Evolutionary conservation across 30 jellyfish, hydroid and myxozoan species (phyloP).

Genomic region (Mastigias papua): DNA sequence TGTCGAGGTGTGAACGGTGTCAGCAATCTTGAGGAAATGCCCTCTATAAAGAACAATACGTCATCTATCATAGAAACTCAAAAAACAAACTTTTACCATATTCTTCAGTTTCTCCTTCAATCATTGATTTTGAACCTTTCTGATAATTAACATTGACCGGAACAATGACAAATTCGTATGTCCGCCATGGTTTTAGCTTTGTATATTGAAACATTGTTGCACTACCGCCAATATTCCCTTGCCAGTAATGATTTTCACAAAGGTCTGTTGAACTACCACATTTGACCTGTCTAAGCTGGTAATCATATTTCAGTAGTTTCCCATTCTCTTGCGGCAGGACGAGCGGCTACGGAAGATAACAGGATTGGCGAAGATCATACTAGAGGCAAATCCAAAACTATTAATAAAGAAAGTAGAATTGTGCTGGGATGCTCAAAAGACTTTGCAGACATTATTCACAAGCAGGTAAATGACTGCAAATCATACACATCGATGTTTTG

Average conservation of each 20-base stretch:
- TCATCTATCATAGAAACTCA: too few relatives aligned
- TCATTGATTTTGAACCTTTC: not conserved
- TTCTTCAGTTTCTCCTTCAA: conserved; percentile 22
- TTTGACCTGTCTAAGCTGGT: not conserved
- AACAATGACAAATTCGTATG: conserved; percentile 2
- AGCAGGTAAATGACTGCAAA: too few relatives aligned
- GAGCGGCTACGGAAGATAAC: conserved; percentile 11
- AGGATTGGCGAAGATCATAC: too few relatives aligned
- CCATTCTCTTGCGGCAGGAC: conserved; percentile 41
- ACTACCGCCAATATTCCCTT: not conserved
- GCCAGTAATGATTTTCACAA: not conserved
- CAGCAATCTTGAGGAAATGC: too few relatives aligned
- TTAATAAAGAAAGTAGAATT: too few relatives aligned
- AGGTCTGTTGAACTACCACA: conserved; percentile 5
- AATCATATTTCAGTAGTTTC: conserved; percentile 8
- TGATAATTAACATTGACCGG: conserved; percentile 10
- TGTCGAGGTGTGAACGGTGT: too few relatives aligned
- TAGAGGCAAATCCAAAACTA: too few relatives aligned
- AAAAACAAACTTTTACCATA: conserved; percentile 13
- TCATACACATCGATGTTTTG: too few relatives aligned
- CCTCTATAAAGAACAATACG: too few relatives aligned
- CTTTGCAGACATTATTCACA: too few relatives aligned
- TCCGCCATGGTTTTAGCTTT: conserved; percentile 60
- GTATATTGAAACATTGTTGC: not conserved
- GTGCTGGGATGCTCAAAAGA: too few relatives aligned